Percentiles rank a stretch among this genome's conserved stretches.
phyloP scores from a whole-genome alignment of 1,140 invertebrate genomes.

The Laupala kohalensis region DNA sequence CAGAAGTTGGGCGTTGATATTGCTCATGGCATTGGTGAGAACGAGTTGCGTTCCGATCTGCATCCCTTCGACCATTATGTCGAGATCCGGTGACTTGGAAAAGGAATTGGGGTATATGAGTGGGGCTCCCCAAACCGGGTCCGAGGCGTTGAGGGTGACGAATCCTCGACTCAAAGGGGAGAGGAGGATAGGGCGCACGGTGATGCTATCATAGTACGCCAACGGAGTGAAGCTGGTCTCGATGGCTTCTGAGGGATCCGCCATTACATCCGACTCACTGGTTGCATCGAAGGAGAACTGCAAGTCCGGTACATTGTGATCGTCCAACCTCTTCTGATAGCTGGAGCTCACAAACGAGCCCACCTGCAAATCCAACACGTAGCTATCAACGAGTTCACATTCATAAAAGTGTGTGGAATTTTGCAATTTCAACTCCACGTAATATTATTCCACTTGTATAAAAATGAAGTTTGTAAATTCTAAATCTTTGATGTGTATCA shows the following conservation, averaged over 20 bases:
- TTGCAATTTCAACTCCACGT: too few relatives aligned
- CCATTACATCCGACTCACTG: slow-evolving; percentile 29
- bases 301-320: slow-evolving; percentile 39
- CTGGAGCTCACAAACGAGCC: slow-evolving; percentile 31
- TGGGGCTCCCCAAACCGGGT: slow-evolving; percentile 33
- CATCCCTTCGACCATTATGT: slow-evolving; percentile 65
- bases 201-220: slow-evolving; percentile 26
- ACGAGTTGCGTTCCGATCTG: slow-evolving; percentile 63
- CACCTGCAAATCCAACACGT: slow-evolving; percentile 13
- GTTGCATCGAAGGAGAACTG: slow-evolving; percentile 45
- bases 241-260: slow-evolving; percentile 29
- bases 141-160: slow-evolving; percentile 21
- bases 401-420: too few relatives aligned
- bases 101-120: slow-evolving; percentile 90
- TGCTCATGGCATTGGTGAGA: slow-evolving; percentile 49
- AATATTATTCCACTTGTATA: too few relatives aligned
- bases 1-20: background rate
- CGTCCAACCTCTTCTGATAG: slow-evolving; percentile 29
- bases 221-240: slow-evolving; percentile 28
- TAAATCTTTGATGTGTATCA: too few relatives aligned
- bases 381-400: background rate
- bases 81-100: slow-evolving; percentile 63
- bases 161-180: slow-evolving; percentile 37
- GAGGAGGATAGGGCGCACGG: slow-evolving; percentile 30
- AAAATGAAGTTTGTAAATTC: too few relatives aligned